Conservation (phyloP, 1,140 invertebrate genomes). For the Solenopsis fugax region DNA sequence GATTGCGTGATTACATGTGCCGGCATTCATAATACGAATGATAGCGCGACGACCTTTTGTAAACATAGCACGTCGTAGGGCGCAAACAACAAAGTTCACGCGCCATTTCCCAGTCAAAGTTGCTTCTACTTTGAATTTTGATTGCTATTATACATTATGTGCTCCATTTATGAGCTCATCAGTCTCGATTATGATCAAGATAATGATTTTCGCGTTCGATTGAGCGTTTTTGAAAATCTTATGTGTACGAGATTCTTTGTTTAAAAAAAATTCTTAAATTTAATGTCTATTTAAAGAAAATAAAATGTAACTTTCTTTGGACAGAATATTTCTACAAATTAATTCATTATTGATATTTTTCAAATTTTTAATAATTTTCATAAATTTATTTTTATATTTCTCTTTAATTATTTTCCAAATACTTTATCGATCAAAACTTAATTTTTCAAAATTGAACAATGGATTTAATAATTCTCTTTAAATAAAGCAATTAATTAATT, state of each 20-base stretch:
- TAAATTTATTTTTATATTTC: not conserved
- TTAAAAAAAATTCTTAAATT: not conserved
- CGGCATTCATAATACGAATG: not conserved
- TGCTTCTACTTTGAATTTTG: not conserved
- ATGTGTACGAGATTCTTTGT: not conserved
- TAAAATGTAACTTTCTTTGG: not conserved
- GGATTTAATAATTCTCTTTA: not conserved
- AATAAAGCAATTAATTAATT: conserved; percentile 2
- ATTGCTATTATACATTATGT: not conserved
- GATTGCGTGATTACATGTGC: not conserved
- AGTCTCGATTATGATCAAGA: not conserved
- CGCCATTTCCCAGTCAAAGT: too few relatives aligned
- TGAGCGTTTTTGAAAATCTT: not conserved
- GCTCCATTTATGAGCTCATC: not conserved
- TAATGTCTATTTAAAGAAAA: not conserved
- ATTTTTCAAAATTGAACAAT: not conserved
- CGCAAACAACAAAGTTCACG: too few relatives aligned
- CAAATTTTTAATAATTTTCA: conserved; percentile 4
- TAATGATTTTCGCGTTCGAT: not conserved
- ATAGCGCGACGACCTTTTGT: too few relatives aligned
- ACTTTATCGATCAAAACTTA: not conserved
- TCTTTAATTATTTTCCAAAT: not conserved
- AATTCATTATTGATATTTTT: not conserved
- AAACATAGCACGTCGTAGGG: too few relatives aligned
- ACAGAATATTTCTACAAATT: not conserved